Evolutionary conservation across 2,888 invertebrate species (phyloP).

Genomic region (Acrobasis repandana): DNA sequence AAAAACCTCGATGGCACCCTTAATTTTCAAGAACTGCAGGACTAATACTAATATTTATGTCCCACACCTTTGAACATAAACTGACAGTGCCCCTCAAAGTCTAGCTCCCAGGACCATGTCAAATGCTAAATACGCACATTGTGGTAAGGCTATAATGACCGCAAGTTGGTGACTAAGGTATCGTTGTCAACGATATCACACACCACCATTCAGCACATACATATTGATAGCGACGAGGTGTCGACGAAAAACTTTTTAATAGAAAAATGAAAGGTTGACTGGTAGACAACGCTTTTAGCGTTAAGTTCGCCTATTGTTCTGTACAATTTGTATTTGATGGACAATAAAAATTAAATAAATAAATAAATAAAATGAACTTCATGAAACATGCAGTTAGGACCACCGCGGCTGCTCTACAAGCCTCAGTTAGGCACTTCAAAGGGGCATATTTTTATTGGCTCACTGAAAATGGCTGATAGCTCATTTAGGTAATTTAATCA

Average conservation of each 20-base stretch:
- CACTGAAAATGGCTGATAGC: slow-evolving; percentile 71
- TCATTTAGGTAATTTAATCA: slow-evolving; percentile 79
- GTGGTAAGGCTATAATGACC: slow-evolving; percentile 10
- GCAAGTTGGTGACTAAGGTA: slow-evolving; percentile 17
- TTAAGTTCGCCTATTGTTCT: no score
- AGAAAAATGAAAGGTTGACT: no score
- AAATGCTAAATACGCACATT: background rate
- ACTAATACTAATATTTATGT: no score
- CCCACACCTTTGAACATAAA: no score
- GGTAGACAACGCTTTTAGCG: no score
- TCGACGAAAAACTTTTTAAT: slow-evolving; percentile 77
- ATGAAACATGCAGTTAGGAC: slow-evolving; percentile 81
- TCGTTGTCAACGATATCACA: slow-evolving; percentile 64
- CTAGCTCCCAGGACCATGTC: no score
- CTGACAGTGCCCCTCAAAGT: no score
- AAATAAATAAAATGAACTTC: no score
- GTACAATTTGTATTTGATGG: no score
- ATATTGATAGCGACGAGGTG: slow-evolving; percentile 78
- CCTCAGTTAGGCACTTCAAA: slow-evolving; percentile 67
- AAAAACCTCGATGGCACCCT: no score
- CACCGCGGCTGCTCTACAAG: slow-evolving; percentile 67
- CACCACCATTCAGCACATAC: slow-evolving; percentile 50
- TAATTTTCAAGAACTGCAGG: no score
- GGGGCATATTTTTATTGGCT: slow-evolving; percentile 61
- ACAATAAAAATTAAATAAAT: no score